Evolutionary conservation across 2,113 vertebrate genomes (phyloP), one percentile per base, ranked within the genome.

Genomic region (Myiozetetes cayanensis): DNA sequence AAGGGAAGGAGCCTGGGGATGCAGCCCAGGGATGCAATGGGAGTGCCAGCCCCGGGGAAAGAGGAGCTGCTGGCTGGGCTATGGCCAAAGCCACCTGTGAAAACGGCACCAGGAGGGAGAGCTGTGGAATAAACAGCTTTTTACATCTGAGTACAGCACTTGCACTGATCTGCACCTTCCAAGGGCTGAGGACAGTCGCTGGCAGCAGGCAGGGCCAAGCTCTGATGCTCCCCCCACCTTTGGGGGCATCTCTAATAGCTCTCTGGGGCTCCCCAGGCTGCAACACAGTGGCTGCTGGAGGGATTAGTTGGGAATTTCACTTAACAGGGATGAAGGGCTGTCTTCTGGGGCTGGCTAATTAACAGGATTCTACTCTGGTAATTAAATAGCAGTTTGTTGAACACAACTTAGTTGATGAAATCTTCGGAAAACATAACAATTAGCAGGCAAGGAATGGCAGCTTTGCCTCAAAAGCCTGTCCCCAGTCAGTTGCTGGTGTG

Each of bases 351-450:
- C 86, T 74, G 35, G 70, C 74, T 96, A 94, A 94, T 96, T 96
- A 97, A 72, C 50, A 74, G 67, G 82, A 90, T 93, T 92, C 93
- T 77, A 31, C 52, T 89, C 87, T 81, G 50, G 53, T 95, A 96
- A 97, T 96, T 96, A 93, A 94, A 94, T 59, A 87, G 86, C 81
- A 74, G 87, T 93, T 96, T 94, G 76, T 53, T 85, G 63, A 95
- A 80, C 77, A 49, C 59, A 93, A 87, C 84, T 93, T 77, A 59
- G 83, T 90, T 72, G 91, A 94, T 94, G 67, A 94, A 81, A 95
- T 94, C 91, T 93, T 86, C 67, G 77, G 82, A 93, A 97, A 90
- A 85, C 73, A 47, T 81, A 77, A 94, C 65, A 74, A 90, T 95
- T 95, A 86, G 49, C 70, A 93, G 63, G 67, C 81, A 82, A 65